These are phyloP conservation scores for Philopotamus ludificatus DNA, from an alignment of 1,140 invertebrate genomes.

Conservation along the genomic window DNA sequence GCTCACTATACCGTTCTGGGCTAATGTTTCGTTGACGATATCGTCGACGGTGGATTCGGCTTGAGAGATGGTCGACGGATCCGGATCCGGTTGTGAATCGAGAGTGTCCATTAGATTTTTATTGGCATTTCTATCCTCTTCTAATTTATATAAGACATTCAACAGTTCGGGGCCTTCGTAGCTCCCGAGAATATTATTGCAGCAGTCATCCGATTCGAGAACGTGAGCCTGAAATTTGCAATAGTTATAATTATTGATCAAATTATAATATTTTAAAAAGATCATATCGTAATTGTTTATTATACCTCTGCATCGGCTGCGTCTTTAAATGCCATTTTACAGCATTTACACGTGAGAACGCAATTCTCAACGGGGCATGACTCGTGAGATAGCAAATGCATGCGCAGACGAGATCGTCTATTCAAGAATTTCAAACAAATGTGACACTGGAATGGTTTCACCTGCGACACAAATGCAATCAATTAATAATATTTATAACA, in stretches of 20 bases:
- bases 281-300: neutral
- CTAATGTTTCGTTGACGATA: conserved; percentile 17
- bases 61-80: neutral
- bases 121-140: neutral
- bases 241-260: neutral
- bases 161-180: neutral
- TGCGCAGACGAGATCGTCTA: conserved; percentile 52
- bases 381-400: conserved; percentile 54
- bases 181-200: neutral
- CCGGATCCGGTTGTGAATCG: neutral
- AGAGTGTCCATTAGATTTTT: neutral
- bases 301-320: conserved; percentile 45
- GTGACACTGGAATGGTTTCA: conserved; percentile 58
- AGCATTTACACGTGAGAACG: conserved; percentile 48
- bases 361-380: conserved; percentile 46
- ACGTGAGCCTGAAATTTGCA: conserved; percentile 10
- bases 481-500: conserved; percentile 5
- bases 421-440: conserved; percentile 56
- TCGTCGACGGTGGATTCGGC: conserved; percentile 6
- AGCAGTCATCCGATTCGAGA: conserved; percentile 3
- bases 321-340: conserved; percentile 48
- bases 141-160: neutral
- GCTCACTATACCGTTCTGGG: neutral
- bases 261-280: neutral
- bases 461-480: conserved; percentile 41